Evolutionary conservation across 2,888 invertebrate species (phyloP), one percentile per base, ranked within the genome.

Genomic region (Seira sanloemensis): DNA sequence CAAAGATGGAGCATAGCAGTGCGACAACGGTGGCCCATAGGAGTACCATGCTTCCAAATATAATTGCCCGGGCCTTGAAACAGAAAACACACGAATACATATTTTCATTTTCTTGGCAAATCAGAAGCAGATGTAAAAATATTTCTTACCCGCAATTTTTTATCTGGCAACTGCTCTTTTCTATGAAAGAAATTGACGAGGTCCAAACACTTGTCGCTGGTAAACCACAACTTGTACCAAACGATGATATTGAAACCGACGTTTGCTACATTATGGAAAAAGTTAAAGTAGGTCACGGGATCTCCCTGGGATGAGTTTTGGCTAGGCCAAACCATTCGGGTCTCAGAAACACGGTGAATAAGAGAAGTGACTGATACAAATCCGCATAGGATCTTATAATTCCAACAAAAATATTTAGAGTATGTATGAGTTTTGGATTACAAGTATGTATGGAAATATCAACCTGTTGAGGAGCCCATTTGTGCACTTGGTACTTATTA

Each of bases 141-240:
- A 62, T 74, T 21, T 12, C 2, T 54, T 24, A 72, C 54, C 54
- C 72, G 9, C 1, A 72, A n/a, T 19, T 37, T 58, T 21, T 18
- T 19, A 74, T 18, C 62, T 2, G 12, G 2, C 16, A 7, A 7
- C 16, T 2, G 50, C 5, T 2, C 1, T 2, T 12, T 16, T 18
- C 1, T 16, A n/a, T 50, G 5, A 2, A 50, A 50, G n/a, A 50
- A 50, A 1, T 50, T 2, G 7, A 62, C 25, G 1, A 62, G 9
- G 1, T 62, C 62, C 7, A 74, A 9, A 1, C 58, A 12, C 16
- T 26, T 2, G 26, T 50, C 26, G 25, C 54, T 9, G 58, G 18
- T 16, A 37, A 18, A 58, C 82, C 82, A 82, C 16, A 77, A 23
- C 5, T 26, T 72, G 37, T 77, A 82, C 71, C 69, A 71, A 18